Evolutionary conservation across 1,140 invertebrate genomes (phyloP), one percentile per base, ranked within the genome.

Genomic region (Popillia japonica): DNA sequence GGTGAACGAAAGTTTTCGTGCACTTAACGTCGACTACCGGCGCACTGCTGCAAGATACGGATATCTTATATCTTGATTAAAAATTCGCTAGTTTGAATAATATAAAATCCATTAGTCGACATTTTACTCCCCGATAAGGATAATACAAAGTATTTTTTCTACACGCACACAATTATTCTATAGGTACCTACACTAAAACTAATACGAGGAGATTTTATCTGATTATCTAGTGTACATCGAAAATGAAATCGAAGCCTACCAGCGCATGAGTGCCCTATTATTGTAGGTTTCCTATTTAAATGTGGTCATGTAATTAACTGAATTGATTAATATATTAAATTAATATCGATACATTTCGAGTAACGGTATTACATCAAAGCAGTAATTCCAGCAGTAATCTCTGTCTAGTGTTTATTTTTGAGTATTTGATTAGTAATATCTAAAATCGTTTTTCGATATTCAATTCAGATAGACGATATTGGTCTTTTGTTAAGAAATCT

Each of bases 311-410:
- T 64, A 64, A 64, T 64, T 64, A 64, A 64, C 11, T 23, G 4
- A 17, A 64, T n/a, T 64, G 61, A 64, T 64, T 64, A 64, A 64
- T 64, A 64, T 17, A 64, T 64, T 64, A 64, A 64, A 64, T 64
- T 64, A 48, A 64, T 64, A 64, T 64, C 61, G 22, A 64, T 27
- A 27, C 11, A 20, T 22, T 11, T 64, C 17, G 22, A 48, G 44
- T 48, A 48, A 64, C 61, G 61, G 61, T 22, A 22, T 23, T 23
- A 64, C 11, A 64, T 64, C 61, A 64, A 64, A 27, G 61, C 61
- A 64, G 22, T 64, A 64, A 64, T 64, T 17, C 61, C 2, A 6
- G 10, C 61, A 64, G 44, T 64, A 64, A 64, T 64, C 61, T 64
- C 20, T 17, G 11, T 11, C 17, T 64, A 64, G 61, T 64, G 23